Conservation (phyloP, 2,888 invertebrate species). For the Phymatocera aterrima region DNA sequence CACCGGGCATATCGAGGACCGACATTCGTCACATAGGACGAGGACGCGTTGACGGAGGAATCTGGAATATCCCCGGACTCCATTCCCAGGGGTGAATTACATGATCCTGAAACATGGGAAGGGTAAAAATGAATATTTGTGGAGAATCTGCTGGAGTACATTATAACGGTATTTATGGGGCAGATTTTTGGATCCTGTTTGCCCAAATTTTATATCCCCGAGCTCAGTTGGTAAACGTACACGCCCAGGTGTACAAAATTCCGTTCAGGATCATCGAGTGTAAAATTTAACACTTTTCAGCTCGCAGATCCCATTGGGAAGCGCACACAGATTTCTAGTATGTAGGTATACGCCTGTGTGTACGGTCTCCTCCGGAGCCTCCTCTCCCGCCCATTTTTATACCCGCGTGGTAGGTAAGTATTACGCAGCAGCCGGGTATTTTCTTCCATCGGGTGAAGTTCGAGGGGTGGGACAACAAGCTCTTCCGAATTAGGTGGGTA, state of each 20-base stretch:
- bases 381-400: neutral
- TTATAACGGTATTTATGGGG: constrained; percentile 8
- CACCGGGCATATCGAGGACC: constrained; percentile 85
- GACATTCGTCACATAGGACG: constrained; percentile 83
- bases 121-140: constrained; percentile 42
- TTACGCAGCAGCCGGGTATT: neutral
- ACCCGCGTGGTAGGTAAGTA: neutral
- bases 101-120: constrained; percentile 76
- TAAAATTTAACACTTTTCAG: constrained; percentile 26
- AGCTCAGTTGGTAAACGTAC: neutral
- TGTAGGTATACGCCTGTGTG: neutral
- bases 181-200: constrained; percentile 2
- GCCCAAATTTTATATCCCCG: neutral
- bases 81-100: constrained; percentile 83
- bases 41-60: constrained; percentile 82
- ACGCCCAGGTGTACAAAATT: neutral
- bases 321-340: neutral
- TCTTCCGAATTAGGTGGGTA: neutral
- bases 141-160: neutral
- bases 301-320: neutral
- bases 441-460: neutral
- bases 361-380: neutral
- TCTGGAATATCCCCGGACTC: constrained; percentile 83
- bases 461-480: no score
- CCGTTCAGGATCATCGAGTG: constrained; percentile 9